A percentile compares a stretch with the other conserved stretches of the same genome.
phyloP scores from a whole-genome alignment of 2,888 invertebrate genomes.

The Beris morrisii region DNA sequence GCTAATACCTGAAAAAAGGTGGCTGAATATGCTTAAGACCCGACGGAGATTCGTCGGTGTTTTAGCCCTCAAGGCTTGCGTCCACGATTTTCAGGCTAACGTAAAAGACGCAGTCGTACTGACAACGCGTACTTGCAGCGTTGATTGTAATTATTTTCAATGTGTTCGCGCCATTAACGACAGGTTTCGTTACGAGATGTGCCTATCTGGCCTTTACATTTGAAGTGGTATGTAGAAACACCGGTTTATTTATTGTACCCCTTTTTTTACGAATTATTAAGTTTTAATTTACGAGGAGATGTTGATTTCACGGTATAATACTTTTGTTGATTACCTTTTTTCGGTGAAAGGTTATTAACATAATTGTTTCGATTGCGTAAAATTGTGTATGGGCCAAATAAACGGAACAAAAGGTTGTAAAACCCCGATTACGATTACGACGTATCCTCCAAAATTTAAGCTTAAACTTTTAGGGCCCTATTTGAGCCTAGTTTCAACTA shows the following conservation, averaged over 20 bases:
- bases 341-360: no score
- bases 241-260: neutral
- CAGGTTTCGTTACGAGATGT: constrained; percentile 20
- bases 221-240: constrained; percentile 11
- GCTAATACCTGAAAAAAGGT: no score
- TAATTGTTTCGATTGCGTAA: no score
- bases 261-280: constrained; percentile 13
- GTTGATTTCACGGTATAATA: no score
- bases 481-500: no score
- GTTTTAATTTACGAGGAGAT: constrained; percentile 19
- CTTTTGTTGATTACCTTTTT: no score
- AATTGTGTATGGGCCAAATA: no score
- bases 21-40: no score
- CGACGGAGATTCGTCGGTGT: neutral
- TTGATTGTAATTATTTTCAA: constrained; percentile 30
- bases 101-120: neutral
- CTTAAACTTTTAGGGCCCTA: no score
- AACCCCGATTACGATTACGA: no score
- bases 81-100: neutral
- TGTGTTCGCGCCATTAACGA: constrained; percentile 32
- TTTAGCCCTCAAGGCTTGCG: neutral
- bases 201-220: constrained; percentile 22
- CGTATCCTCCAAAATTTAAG: no score
- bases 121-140: neutral
- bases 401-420: no score